Percentiles rank a stretch among this genome's conserved stretches.
phyloP scores from a whole-genome alignment of 2,113 vertebrate genomes.

The Rhea americana region DNA sequence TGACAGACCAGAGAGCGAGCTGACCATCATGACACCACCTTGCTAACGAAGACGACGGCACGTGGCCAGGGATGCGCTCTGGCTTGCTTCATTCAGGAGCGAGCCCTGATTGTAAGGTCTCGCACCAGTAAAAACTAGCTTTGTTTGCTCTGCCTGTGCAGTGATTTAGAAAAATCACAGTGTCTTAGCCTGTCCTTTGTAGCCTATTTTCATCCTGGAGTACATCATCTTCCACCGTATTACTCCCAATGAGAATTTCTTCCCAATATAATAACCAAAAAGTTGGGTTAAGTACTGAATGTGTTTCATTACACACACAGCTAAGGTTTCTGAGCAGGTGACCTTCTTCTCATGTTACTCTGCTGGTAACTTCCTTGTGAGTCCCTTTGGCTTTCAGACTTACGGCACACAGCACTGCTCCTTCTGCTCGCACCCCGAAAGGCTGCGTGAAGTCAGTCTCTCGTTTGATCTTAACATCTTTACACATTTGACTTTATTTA shows the following conservation, averaged over 20 bases:
- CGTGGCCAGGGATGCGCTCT: fast-evolving
- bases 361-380: neutral
- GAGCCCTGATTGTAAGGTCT: neutral
- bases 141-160: neutral
- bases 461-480: conserved; percentile 11
- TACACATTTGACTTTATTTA: conserved; percentile 21
- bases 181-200: neutral
- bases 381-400: neutral
- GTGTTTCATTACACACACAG: neutral
- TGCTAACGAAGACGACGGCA: fast-evolving
- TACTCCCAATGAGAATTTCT: neutral
- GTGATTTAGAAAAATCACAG: neutral
- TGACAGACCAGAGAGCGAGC: fast-evolving
- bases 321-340: neutral
- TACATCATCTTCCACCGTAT: neutral
- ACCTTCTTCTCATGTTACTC: neutral
- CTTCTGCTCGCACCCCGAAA: neutral
- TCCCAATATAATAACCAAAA: neutral
- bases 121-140: neutral
- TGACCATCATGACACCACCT: fast-evolving
- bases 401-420: neutral
- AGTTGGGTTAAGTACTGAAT: neutral
- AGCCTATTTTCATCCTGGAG: neutral
- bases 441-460: neutral
- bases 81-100: neutral